A percentile compares a stretch with the other conserved stretches of the same genome.
These are phyloP conservation scores for Osmerus mordax DNA, from an alignment of 2,113 vertebrate genomes.

Conservation along the genomic window DNA sequence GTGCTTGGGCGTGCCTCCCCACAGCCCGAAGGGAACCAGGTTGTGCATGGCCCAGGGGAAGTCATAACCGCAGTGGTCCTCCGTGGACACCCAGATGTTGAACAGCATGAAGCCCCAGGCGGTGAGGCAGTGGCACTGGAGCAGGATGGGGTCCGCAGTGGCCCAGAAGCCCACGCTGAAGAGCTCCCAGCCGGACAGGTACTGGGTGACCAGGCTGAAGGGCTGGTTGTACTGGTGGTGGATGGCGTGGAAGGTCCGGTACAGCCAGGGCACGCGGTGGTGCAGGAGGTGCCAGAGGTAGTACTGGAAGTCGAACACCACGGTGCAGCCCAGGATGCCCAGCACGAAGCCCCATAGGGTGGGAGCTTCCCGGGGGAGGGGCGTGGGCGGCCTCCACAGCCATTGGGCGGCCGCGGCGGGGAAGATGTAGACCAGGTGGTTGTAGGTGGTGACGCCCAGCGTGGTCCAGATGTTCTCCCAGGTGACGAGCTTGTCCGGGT, in stretches of 20 bases:
- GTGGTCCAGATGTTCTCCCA: conserved; percentile 68
- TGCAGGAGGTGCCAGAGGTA: conserved; percentile 79
- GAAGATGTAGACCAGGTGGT: conserved; percentile 76
- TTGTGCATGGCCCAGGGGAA: conserved; percentile 76
- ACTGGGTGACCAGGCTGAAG: conserved; percentile 77
- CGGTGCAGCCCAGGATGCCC: conserved; percentile 72
- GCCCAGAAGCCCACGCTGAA: conserved; percentile 77
- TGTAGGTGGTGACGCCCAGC: conserved; percentile 69
- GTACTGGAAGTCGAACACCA: conserved; percentile 81
- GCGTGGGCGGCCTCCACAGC: conserved; percentile 74
- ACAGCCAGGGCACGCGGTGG: conserved; percentile 74
- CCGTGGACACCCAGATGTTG: conserved; percentile 75
- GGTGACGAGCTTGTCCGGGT: conserved; percentile 64
- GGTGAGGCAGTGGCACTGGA: conserved; percentile 77
- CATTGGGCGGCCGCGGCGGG: conserved; percentile 74
- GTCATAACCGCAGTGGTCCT: conserved; percentile 78
- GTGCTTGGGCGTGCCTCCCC: conserved; percentile 73
- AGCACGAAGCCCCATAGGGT: conserved; percentile 67
- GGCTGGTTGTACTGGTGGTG: conserved; percentile 77
- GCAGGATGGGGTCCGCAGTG: conserved; percentile 72
- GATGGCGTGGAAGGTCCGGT: conserved; percentile 76
- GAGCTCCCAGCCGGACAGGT: conserved; percentile 77
- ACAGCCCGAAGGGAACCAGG: conserved; percentile 75
- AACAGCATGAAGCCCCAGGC: conserved; percentile 78
- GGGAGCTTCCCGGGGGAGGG: conserved; percentile 67